phyloP scores from a whole-genome alignment of 1,140 invertebrate species.

The Papilio aristodemus region DNA sequence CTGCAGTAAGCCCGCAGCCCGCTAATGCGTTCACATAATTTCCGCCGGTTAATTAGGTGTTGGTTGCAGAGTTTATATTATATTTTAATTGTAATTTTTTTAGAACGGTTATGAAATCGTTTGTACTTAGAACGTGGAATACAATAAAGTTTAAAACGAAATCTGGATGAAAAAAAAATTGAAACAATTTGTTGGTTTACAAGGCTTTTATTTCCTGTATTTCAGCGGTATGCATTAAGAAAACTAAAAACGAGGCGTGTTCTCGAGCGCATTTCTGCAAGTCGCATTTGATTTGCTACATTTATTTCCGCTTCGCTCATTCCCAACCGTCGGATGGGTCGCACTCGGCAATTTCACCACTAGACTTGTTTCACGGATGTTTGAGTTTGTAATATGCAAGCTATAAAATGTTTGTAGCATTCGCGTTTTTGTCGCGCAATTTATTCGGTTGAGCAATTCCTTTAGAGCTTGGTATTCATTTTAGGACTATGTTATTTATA shows the following conservation, averaged over 20 bases:
- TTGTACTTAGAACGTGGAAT: no score
- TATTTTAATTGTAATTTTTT: neutral
- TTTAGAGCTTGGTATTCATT: no score
- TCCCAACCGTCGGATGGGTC: conserved; percentile 19
- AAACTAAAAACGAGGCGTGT: conserved; percentile 13
- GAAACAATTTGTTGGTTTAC: no score
- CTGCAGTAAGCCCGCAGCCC: conserved; percentile 48
- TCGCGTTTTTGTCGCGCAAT: neutral
- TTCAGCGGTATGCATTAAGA: neutral
- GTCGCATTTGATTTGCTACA: conserved; percentile 47
- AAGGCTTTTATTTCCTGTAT: neutral
- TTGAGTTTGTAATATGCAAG: neutral
- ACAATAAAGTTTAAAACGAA: no score
- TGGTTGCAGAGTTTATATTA: neutral
- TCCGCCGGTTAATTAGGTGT: conserved; percentile 32
- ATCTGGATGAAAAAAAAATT: no score
- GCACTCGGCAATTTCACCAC: conserved; percentile 7
- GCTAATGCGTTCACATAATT: conserved; percentile 17
- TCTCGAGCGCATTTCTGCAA: conserved; percentile 38
- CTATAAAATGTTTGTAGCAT: conserved; percentile 15
- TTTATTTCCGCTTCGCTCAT: conserved; percentile 38
- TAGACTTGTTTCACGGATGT: conserved; percentile 19
- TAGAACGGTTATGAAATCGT: neutral
- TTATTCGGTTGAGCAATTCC: neutral
- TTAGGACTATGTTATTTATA: no score